A percentile compares a stretch with the other conserved stretches of the same genome.
These are phyloP conservation scores for Gallinago jamesoni DNA, from an alignment of 2,113 vertebrate species.

Conservation along the genomic window DNA sequence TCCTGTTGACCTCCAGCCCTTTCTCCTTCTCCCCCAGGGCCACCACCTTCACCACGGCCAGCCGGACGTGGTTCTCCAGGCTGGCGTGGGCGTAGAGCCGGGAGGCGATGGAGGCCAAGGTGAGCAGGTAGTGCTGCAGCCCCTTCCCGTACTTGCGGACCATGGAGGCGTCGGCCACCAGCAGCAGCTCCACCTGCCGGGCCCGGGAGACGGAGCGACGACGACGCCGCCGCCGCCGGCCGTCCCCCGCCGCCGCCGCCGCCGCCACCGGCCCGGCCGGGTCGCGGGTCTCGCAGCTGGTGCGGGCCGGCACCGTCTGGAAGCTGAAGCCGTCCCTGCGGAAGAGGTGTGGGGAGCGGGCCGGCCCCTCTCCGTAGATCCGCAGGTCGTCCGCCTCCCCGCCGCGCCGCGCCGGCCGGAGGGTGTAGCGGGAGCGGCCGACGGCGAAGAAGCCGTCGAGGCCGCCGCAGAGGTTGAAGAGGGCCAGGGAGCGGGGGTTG, in stretches of 20 bases:
- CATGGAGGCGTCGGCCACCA: constrained; percentile 95
- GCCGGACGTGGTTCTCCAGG: constrained; percentile 95
- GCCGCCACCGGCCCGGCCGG: not conserved
- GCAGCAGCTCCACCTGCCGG: constrained; percentile 93
- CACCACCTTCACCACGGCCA: constrained; percentile 90
- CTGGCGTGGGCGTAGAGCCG: constrained; percentile 94
- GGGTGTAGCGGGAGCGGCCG: constrained; percentile 82
- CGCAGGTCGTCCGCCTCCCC: constrained; percentile 37
- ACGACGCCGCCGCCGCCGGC: constrained; percentile 54
- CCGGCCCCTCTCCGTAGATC: constrained; percentile 78
- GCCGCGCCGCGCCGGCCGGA: constrained; percentile 75
- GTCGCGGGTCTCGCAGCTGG: constrained; percentile 75
- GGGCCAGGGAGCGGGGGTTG: constrained; percentile 86
- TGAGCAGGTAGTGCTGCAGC: constrained; percentile 93
- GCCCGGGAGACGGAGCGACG: constrained; percentile 88
- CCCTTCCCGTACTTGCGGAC: constrained; percentile 88
- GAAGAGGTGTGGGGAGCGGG: constrained; percentile 80
- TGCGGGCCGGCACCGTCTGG: constrained; percentile 71
- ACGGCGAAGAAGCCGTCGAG: constrained; percentile 92
- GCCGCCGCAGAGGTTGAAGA: constrained; percentile 87
- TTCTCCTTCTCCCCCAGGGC: constrained; percentile 85
- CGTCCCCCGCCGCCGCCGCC: not conserved
- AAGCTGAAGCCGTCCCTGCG: constrained; percentile 87
- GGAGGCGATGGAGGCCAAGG: constrained; percentile 92
- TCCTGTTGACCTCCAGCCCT: constrained; percentile 89